These are phyloP conservation scores for Odobenus rosmarus DNA, from an alignment of 2,113 vertebrate species.

Conservation along the genomic window DNA sequence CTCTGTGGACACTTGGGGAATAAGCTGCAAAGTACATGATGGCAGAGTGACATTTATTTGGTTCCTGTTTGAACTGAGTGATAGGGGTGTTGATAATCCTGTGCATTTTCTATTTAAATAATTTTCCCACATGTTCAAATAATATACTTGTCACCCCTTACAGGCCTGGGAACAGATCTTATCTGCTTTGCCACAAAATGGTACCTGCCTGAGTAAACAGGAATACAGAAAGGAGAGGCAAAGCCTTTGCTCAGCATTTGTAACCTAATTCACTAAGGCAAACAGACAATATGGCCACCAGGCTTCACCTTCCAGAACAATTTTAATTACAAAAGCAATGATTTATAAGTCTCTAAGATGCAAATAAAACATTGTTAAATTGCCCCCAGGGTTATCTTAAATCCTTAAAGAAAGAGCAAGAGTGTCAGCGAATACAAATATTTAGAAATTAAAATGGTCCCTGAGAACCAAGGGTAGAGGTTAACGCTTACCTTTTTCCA, in stretches of 20 bases:
- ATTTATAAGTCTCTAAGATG: conserved; percentile 49
- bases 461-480: not conserved
- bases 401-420: conserved; percentile 13
- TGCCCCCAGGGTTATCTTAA: not conserved
- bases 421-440: not conserved
- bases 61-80: conserved; percentile 77
- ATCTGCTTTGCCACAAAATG: conserved; percentile 77
- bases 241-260: not conserved
- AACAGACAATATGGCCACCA: conserved; percentile 73
- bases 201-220: conserved; percentile 79
- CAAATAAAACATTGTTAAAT: conserved; percentile 56
- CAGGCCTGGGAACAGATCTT: conserved; percentile 79
- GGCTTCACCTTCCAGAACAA: conserved; percentile 55
- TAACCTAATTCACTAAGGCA: conserved; percentile 69
- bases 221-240: conserved; percentile 39
- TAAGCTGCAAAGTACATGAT: not conserved
- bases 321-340: conserved; percentile 58
- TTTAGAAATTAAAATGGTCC: conserved; percentile 24
- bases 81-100: conserved; percentile 60
- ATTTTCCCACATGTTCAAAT: conserved; percentile 79
- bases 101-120: conserved; percentile 77
- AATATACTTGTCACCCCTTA: conserved; percentile 76
- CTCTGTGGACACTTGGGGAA: not conserved
- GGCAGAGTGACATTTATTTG: conserved; percentile 71
- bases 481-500: not conserved